phyloP scores from a whole-genome alignment of 2,888 invertebrate genomes.

The Odontocerum albicorne region DNA sequence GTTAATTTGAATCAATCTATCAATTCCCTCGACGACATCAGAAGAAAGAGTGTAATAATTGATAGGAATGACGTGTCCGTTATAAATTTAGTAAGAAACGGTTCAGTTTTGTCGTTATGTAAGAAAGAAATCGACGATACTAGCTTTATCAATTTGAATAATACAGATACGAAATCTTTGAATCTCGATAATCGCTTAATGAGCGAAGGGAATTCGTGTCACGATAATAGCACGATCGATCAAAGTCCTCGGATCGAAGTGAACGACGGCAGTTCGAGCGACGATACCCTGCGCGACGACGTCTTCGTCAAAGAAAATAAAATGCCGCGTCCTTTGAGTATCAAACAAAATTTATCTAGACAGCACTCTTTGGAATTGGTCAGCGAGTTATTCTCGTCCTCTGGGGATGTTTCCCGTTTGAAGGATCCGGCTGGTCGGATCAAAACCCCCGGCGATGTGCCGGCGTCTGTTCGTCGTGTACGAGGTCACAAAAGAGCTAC shows the following conservation, averaged over 20 bases:
- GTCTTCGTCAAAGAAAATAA: slow-evolving; percentile 40
- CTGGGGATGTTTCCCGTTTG: slow-evolving; percentile 65
- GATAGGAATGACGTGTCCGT: slow-evolving; percentile 21
- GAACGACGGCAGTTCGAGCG: slow-evolving; percentile 12
- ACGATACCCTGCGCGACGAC: slow-evolving; percentile 21
- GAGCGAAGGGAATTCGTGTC: not conserved
- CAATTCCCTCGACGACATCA: slow-evolving; percentile 38
- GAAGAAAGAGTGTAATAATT: slow-evolving; percentile 17
- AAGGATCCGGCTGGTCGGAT: slow-evolving; percentile 76
- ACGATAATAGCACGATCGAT: not conserved
- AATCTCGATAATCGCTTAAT: not conserved
- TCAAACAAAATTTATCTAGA: slow-evolving; percentile 45
- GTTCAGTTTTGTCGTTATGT: slow-evolving; percentile 26
- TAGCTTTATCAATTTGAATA: slow-evolving; percentile 14
- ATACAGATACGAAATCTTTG: not conserved
- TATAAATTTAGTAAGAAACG: slow-evolving; percentile 16
- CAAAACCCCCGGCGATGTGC: slow-evolving; percentile 81
- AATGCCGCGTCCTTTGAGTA: slow-evolving; percentile 41
- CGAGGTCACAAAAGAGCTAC: slow-evolving; percentile 56
- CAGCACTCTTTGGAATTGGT: slow-evolving; percentile 77
- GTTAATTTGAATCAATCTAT: slow-evolving; percentile 45
- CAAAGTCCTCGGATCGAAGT: not conserved
- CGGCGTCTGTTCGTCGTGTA: slow-evolving; percentile 73
- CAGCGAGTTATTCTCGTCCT: slow-evolving; percentile 71
- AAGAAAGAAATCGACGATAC: slow-evolving; percentile 17